Conservation (phyloP, 92 coral and sea anemone species). For the Metridium senile region DNA sequence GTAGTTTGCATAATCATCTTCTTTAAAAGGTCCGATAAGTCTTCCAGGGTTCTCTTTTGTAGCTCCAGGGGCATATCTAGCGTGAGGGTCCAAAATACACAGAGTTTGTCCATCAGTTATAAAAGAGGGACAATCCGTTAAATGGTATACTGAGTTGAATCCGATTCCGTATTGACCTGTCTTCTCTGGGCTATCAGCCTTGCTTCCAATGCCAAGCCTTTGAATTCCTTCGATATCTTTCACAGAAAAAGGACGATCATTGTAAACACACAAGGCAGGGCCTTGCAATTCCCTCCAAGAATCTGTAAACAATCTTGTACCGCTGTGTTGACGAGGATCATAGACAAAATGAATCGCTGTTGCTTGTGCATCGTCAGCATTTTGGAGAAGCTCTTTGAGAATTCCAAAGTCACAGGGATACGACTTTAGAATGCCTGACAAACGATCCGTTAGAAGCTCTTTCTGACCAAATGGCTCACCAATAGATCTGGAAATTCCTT, state of each 20-base stretch:
- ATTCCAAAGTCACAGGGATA: conserved; percentile 91
- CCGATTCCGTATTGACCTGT: conserved; percentile 97
- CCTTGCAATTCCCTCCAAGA: conserved; percentile 86
- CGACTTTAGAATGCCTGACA: conserved; percentile 65
- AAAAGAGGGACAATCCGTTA: conserved; percentile 90
- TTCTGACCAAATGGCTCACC: conserved; percentile 81
- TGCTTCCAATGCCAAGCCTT: conserved; percentile 88
- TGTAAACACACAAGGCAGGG: conserved; percentile 94
- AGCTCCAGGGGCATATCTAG: conserved; percentile 78
- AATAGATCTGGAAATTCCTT: conserved; percentile 39
- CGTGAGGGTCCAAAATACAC: conserved; percentile 84
- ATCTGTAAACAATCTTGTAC: conserved; percentile 52
- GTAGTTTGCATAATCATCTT: conserved; percentile 51
- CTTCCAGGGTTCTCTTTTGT: conserved; percentile 69
- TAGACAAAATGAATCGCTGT: conserved; percentile 81
- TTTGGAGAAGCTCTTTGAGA: conserved; percentile 90
- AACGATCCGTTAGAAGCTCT: conserved; percentile 80
- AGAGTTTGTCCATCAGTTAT: conserved; percentile 80
- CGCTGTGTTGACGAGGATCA: conserved; percentile 75
- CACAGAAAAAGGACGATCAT: conserved; percentile 79
- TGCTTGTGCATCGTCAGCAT: conserved; percentile 93
- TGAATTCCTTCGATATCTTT: conserved; percentile 87
- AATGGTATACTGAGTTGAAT: conserved; percentile 89
- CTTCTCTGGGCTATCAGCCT: conserved; percentile 73
- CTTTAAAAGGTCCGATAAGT: conserved; percentile 52